phyloP scores from a whole-genome alignment of 1,140 invertebrate species.

The Drosophila tsacasi region DNA sequence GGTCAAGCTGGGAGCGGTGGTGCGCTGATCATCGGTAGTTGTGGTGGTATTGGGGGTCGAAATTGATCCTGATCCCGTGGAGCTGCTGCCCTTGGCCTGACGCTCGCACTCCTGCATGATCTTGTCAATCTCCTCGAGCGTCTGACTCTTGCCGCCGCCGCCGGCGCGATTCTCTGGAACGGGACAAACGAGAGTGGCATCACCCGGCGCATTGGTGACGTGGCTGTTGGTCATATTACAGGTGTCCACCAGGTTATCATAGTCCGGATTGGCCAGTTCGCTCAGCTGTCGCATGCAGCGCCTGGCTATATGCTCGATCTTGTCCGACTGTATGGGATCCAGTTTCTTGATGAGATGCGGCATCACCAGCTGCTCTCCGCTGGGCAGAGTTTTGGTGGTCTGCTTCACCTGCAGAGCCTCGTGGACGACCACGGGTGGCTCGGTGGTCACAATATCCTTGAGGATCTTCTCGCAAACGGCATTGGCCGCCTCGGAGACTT shows the following conservation, averaged over 20 bases:
- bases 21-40: constrained; percentile 66
- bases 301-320: constrained; percentile 78
- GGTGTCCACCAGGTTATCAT: constrained; percentile 74
- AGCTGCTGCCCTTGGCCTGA: constrained; percentile 60
- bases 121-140: constrained; percentile 79
- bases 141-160: constrained; percentile 33
- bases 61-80: constrained; percentile 14
- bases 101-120: constrained; percentile 84
- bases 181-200: constrained; percentile 80
- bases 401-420: constrained; percentile 75
- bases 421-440: constrained; percentile 77
- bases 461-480: constrained; percentile 82
- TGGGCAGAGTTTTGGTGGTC: constrained; percentile 10
- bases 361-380: constrained; percentile 61
- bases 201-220: constrained; percentile 26
- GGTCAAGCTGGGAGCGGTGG: constrained; percentile 70
- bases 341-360: constrained; percentile 80
- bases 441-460: constrained; percentile 81
- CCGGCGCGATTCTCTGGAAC: constrained; percentile 64
- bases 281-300: constrained; percentile 83
- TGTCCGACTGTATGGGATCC: constrained; percentile 81
- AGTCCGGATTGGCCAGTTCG: constrained; percentile 73
- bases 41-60: constrained; percentile 11
- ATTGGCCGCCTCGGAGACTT: constrained; percentile 81
- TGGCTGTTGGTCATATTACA: constrained; percentile 69